phyloP scores from a whole-genome alignment of 2,113 vertebrate species.

The Malurus melanocephalus region DNA sequence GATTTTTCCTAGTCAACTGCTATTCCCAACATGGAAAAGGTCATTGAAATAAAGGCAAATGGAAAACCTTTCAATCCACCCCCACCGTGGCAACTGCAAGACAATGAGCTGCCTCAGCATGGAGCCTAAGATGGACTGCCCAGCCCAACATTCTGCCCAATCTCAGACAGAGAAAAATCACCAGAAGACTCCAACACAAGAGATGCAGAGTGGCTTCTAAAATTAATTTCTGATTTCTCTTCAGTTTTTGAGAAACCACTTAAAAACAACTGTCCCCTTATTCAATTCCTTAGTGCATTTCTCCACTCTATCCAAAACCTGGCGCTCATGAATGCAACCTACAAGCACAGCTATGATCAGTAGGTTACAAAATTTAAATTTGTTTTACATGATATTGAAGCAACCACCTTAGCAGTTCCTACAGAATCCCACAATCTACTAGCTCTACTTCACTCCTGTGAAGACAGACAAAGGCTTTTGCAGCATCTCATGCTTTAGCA shows the following conservation, averaged over 20 bases:
- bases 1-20: neutral
- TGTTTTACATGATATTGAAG: neutral
- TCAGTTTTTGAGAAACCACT: neutral
- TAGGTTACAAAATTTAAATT: too few species aligned
- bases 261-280: neutral
- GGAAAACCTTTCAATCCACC: constrained; percentile 20
- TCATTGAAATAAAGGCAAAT: neutral
- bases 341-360: too few species aligned
- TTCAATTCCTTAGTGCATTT: neutral
- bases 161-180: neutral
- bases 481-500: neutral
- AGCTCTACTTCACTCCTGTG: neutral
- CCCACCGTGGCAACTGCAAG: neutral
- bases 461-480: neutral
- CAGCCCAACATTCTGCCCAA: neutral
- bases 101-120: neutral
- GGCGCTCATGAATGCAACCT: too few species aligned
- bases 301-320: too few species aligned
- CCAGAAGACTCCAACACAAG: neutral
- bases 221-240: neutral
- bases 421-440: neutral
- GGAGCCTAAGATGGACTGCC: neutral
- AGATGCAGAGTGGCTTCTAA: neutral
- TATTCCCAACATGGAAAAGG: constrained; percentile 7
- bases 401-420: neutral